Conservation (phyloP, 2,888 invertebrate species). For the Mythimna pallens region DNA sequence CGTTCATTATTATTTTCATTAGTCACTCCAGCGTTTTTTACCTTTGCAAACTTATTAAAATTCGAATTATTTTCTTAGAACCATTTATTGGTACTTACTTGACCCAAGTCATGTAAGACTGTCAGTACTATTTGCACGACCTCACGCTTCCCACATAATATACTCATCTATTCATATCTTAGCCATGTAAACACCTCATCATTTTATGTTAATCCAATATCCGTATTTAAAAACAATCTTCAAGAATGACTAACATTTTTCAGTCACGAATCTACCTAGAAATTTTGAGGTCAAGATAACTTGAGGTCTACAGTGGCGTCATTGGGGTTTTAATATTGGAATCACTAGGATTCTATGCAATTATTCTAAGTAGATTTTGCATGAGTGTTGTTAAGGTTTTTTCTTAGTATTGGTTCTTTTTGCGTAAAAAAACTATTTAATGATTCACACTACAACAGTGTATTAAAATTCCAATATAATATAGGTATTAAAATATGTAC, state of each 20-base stretch:
- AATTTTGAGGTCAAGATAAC: constrained; percentile 65
- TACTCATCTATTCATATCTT: constrained; percentile 12
- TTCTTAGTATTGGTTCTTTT: constrained; percentile 5
- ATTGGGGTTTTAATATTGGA: constrained; percentile 43
- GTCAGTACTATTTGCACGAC: constrained; percentile 41
- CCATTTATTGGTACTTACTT: constrained; percentile 29
- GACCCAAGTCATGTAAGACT: constrained; percentile 35
- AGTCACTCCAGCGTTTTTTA: constrained; percentile 6
- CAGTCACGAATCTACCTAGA: constrained; percentile 63
- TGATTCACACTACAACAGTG: background rate
- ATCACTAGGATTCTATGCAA: constrained; percentile 39
- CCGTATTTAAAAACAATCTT: constrained; percentile 60
- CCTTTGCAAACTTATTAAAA: background rate
- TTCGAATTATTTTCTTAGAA: background rate
- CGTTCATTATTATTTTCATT: background rate
- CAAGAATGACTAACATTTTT: constrained; percentile 62
- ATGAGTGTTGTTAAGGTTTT: background rate
- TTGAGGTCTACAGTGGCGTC: constrained; percentile 47
- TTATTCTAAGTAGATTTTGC: background rate
- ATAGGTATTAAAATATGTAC: background rate
- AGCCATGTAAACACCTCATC: constrained; percentile 37
- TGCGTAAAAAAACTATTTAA: background rate
- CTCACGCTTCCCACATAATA: constrained; percentile 36
- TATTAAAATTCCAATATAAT: background rate
- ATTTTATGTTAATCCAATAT: constrained; percentile 57